Evolutionary conservation across 2,797 vertebrate species (phyloP).

Genomic region (Dendrocincla fuliginosa): DNA sequence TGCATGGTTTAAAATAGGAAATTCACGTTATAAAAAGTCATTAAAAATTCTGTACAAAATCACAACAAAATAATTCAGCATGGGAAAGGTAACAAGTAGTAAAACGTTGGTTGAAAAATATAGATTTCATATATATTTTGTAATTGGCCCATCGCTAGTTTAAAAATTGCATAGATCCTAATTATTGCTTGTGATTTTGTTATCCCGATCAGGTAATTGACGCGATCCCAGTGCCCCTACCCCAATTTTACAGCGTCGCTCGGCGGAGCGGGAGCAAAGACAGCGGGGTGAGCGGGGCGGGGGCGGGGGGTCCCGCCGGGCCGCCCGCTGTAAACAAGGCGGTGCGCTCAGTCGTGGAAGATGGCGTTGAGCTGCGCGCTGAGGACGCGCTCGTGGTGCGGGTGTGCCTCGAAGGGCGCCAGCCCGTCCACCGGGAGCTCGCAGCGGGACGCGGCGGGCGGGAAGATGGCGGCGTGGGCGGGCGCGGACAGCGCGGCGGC

Average conservation of each 20-base stretch:
- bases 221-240: constrained; percentile 69
- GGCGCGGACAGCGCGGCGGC: constrained; percentile 18
- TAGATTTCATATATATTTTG: constrained; percentile 87
- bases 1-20: constrained; percentile 89
- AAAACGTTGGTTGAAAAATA: constrained; percentile 93
- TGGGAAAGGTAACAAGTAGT: constrained; percentile 89
- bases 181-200: constrained; percentile 91
- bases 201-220: constrained; percentile 82
- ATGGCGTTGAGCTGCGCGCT: constrained; percentile 94
- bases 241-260: constrained; percentile 56
- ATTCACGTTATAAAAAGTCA: constrained; percentile 90
- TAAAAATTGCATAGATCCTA: constrained; percentile 97
- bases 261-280: constrained; percentile 75
- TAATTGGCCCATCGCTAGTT: constrained; percentile 87
- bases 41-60: constrained; percentile 93
- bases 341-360: constrained; percentile 87
- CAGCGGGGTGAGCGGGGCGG: constrained; percentile 69
- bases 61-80: constrained; percentile 91
- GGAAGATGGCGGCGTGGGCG: constrained; percentile 30
- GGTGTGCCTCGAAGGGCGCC: constrained; percentile 90
- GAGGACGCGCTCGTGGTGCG: constrained; percentile 92
- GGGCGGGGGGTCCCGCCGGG: background rate
- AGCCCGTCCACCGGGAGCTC: constrained; percentile 90
- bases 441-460: constrained; percentile 78
- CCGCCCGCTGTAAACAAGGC: constrained; percentile 21